phyloP scores from a whole-genome alignment of 2,113 vertebrate genomes.

The Mustela nigripes region DNA sequence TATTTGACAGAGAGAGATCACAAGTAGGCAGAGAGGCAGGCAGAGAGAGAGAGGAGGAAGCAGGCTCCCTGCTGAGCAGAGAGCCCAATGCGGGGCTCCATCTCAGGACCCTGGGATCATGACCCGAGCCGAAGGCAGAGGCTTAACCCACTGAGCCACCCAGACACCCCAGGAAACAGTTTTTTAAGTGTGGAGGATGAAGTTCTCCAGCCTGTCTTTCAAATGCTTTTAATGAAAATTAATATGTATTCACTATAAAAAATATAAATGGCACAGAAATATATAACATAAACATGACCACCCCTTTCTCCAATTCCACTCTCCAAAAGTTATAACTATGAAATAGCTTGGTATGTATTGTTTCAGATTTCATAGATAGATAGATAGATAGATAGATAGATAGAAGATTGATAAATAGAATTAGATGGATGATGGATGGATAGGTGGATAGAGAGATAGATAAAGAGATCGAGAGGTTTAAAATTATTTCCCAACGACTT shows the following conservation, averaged over 20 bases:
- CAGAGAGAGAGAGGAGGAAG: too few relatives aligned
- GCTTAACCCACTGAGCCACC: too few relatives aligned
- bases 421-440: neutral
- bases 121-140: too few relatives aligned
- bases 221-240: neutral
- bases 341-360: neutral
- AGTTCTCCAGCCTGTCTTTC: neutral
- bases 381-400: neutral
- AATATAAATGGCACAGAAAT: neutral
- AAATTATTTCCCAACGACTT: neutral
- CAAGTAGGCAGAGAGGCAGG: too few relatives aligned
- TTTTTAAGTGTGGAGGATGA: neutral
- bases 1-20: too few relatives aligned
- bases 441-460: neutral
- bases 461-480: neutral
- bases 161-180: neutral
- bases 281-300: neutral
- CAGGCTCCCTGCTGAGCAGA: too few relatives aligned
- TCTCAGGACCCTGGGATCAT: too few relatives aligned
- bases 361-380: neutral
- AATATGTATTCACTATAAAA: neutral
- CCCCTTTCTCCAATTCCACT: neutral
- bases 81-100: too few relatives aligned
- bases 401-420: too few relatives aligned
- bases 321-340: neutral